Evolutionary conservation across 1,140 invertebrate species (phyloP).

Genomic region (Drosophila ogumai): DNA sequence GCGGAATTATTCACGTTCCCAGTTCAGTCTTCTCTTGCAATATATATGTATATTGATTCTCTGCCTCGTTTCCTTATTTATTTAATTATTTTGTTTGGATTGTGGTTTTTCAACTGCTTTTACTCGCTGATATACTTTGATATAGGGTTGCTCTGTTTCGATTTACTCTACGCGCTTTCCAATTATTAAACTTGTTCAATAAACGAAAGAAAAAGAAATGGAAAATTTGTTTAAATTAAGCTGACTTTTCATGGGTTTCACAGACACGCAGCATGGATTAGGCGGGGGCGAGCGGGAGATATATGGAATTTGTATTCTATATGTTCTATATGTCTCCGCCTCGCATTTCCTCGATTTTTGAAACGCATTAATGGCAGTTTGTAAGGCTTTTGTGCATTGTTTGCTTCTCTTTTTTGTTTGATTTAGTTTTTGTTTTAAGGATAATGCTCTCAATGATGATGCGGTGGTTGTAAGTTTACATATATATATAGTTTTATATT

Average conservation of each 20-base stretch:
- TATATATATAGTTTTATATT: slow-evolving; percentile 20
- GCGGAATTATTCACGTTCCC: slow-evolving; percentile 29
- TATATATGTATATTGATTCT: slow-evolving; percentile 36
- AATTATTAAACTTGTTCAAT: slow-evolving; percentile 77
- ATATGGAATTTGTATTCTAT: slow-evolving; percentile 2
- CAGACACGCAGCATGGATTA: slow-evolving; percentile 15
- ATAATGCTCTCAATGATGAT: slow-evolving; percentile 63
- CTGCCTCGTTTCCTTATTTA: slow-evolving; percentile 27
- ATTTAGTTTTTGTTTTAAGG: slow-evolving; percentile 13
- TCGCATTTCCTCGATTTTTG: slow-evolving; percentile 24
- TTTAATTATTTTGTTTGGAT: slow-evolving; percentile 13
- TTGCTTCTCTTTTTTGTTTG: slow-evolving; percentile 17
- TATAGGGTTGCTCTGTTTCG: slow-evolving; percentile 46
- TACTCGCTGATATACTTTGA: slow-evolving; percentile 20
- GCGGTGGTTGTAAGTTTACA: slow-evolving; percentile 55
- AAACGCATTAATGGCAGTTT: slow-evolving; percentile 31
- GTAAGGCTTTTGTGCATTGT: slow-evolving; percentile 32
- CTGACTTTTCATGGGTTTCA: slow-evolving; percentile 37
- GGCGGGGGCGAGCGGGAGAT: slow-evolving; percentile 18
- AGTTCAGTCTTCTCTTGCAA: slow-evolving; percentile 71
- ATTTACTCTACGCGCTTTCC: slow-evolving; percentile 61
- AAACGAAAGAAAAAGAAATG: slow-evolving; percentile 83
- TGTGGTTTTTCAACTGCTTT: slow-evolving; percentile 16
- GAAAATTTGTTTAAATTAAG: slow-evolving; percentile 74
- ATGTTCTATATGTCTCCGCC: slow-evolving; percentile 8